Conservation (phyloP, 2,888 invertebrate species). For the Xiphydria camelus region DNA sequence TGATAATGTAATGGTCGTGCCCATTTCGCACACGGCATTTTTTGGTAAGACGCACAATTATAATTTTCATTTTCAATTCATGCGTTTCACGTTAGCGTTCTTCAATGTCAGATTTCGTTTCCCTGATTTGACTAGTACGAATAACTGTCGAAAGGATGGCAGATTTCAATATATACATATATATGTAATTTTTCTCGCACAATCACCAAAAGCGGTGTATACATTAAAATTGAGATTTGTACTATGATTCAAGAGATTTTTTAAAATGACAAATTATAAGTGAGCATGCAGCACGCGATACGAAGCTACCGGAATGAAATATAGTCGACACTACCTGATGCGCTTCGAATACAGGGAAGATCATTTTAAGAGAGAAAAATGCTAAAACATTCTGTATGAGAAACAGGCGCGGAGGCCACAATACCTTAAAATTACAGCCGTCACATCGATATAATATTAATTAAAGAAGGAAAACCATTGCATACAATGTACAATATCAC, state of each 20-base stretch:
- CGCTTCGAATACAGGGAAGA: constrained; percentile 18
- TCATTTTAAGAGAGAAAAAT: neutral
- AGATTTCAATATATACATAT: too few species aligned
- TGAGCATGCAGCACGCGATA: too few species aligned
- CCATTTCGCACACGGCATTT: too few species aligned
- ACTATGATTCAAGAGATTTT: constrained; percentile 13
- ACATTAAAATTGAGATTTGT: constrained; percentile 6
- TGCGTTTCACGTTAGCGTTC: too few species aligned
- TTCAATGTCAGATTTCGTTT: too few species aligned
- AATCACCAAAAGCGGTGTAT: constrained; percentile 5
- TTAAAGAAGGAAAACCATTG: constrained; percentile 27
- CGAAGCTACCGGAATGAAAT: too few species aligned
- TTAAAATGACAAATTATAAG: constrained; percentile 4
- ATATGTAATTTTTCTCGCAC: too few species aligned
- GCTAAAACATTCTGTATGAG: constrained; percentile 42
- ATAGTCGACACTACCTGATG: constrained; percentile 15
- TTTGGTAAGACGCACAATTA: too few species aligned
- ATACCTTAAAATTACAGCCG: constrained; percentile 36
- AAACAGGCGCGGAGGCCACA: constrained; percentile 28
- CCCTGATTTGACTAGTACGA: too few species aligned
- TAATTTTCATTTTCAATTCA: too few species aligned
- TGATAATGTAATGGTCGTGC: too few species aligned
- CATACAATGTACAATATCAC: constrained; percentile 49
- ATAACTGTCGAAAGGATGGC: too few species aligned
- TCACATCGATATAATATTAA: constrained; percentile 43